Conservation (phyloP, 2,797 vertebrate genomes). For the Parauchenoglanis ngamensis region DNA sequence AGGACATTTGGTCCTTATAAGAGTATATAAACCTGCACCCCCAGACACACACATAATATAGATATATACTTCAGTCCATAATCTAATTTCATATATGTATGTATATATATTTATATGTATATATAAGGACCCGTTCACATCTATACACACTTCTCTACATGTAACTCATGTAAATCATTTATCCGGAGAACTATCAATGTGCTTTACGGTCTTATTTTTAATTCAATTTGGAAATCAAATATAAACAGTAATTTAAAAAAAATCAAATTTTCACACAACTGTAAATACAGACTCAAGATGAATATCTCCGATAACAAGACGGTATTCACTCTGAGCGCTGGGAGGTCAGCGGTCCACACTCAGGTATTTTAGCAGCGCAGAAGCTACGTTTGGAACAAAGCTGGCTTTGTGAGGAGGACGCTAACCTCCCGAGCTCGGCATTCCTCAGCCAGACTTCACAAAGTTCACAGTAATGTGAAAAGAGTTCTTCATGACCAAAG, state of each 20-base stretch:
- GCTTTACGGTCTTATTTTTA: not conserved
- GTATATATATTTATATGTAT: too few relatives aligned
- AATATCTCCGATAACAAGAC: constrained; percentile 1
- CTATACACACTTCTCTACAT: not conserved
- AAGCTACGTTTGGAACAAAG: constrained; percentile 74
- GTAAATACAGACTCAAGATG: not conserved
- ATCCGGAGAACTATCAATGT: not conserved
- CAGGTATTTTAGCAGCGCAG: constrained; percentile 37
- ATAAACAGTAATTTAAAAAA: not conserved
- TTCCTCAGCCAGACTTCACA: constrained; percentile 70
- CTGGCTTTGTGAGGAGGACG: constrained; percentile 75
- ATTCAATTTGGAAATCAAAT: not conserved
- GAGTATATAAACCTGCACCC: too few relatives aligned
- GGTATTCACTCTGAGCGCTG: not conserved
- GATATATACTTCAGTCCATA: not conserved
- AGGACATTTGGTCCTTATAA: too few relatives aligned
- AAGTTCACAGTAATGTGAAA: constrained; percentile 47
- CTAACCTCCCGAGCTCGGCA: constrained; percentile 66
- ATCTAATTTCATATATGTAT: not conserved
- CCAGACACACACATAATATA: constrained; percentile 43
- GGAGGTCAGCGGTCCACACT: not conserved
- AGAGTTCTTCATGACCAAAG: constrained; percentile 13
- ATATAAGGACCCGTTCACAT: not conserved
- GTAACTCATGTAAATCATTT: not conserved
- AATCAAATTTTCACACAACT: constrained; percentile 11